Conservation (phyloP, 2,888 invertebrate genomes). For the Chrysolina americana region DNA sequence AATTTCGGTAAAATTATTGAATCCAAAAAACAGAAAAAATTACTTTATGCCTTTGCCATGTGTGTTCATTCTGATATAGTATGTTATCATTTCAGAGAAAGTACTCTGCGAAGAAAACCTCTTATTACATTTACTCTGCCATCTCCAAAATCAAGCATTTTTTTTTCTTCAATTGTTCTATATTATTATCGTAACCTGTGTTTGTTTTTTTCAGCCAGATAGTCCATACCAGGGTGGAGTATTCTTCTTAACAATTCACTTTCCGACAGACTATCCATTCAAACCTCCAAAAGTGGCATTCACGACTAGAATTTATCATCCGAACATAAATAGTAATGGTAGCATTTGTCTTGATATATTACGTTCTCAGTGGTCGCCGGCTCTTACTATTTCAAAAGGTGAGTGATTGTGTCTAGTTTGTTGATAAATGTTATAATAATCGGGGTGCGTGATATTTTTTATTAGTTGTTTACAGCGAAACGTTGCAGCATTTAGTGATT, state of each 20-base stretch:
- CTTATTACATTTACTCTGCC: too few species aligned
- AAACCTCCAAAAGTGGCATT: slow-evolving; percentile 99
- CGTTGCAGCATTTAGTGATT: too few species aligned
- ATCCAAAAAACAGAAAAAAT: too few species aligned
- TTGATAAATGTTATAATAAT: background rate
- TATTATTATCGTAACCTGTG: background rate
- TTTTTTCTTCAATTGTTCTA: background rate
- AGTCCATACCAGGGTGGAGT: slow-evolving; percentile 99
- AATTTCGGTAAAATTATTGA: too few species aligned
- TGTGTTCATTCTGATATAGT: too few species aligned
- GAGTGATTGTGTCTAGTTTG: slow-evolving; percentile 32
- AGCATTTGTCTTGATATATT: slow-evolving; percentile 99
- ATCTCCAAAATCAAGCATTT: too few species aligned
- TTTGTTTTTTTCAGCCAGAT: slow-evolving; percentile 84
- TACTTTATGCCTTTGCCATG: too few species aligned
- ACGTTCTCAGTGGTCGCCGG: slow-evolving; percentile 99
- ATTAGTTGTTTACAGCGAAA: too few species aligned
- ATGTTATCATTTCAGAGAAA: too few species aligned
- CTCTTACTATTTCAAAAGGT: slow-evolving; percentile 99
- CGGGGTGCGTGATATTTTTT: too few species aligned
- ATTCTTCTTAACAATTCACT: slow-evolving; percentile 99
- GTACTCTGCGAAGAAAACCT: too few species aligned
- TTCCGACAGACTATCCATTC: slow-evolving; percentile 99
- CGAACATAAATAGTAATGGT: slow-evolving; percentile 99
- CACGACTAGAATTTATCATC: slow-evolving; percentile 99